These are phyloP conservation scores for Emys orbicularis DNA, from an alignment of 2,797 vertebrate genomes.

Conservation along the genomic window DNA sequence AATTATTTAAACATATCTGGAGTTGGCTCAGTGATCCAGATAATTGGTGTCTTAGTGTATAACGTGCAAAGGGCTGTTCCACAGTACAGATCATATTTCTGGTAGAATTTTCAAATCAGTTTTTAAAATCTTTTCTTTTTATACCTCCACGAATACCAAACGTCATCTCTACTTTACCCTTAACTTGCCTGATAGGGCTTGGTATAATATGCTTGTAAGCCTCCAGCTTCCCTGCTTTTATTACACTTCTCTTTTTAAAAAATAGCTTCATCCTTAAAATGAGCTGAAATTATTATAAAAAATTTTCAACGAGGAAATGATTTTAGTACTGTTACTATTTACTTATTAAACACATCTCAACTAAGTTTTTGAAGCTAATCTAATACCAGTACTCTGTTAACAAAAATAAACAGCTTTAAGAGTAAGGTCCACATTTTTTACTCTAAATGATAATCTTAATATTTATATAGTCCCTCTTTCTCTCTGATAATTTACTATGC, in stretches of 20 bases:
- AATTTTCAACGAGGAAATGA: background rate
- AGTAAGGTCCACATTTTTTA: background rate
- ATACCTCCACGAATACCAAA: background rate
- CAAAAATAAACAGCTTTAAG: background rate
- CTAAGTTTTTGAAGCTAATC: background rate
- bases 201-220: too few relatives aligned
- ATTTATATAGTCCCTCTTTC: background rate
- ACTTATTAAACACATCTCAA: background rate
- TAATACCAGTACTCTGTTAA: background rate
- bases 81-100: background rate
- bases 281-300: background rate
- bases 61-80: background rate
- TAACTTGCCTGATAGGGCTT: background rate
- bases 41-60: background rate
- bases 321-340: background rate
- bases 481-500: background rate
- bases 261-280: background rate
- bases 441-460: background rate
- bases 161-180: fast-evolving
- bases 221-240: fast-evolving
- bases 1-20: background rate
- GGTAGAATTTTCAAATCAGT: background rate
- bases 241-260: fast-evolving
- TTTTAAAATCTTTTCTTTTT: background rate
- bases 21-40: background rate